Conservation (phyloP, 2,888 invertebrate species). For the Agriopis marginaria region DNA sequence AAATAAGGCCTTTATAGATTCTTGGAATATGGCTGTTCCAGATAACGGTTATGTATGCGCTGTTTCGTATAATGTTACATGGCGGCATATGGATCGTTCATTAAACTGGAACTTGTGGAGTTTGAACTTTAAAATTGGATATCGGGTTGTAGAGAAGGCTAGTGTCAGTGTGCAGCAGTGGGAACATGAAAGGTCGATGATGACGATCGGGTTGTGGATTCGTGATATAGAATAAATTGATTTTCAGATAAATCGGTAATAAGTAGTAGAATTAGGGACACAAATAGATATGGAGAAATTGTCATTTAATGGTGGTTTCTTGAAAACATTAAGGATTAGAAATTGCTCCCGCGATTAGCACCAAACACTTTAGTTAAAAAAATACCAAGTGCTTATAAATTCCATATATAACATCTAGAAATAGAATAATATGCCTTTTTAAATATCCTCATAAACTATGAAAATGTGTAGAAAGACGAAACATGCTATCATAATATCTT, state of each 20-base stretch:
- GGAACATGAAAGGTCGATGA: too few species aligned
- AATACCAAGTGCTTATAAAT: too few species aligned
- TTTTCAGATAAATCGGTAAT: background rate
- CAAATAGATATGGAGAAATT: too few species aligned
- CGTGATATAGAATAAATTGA: background rate
- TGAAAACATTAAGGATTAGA: too few species aligned
- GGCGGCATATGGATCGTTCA: constrained; percentile 24
- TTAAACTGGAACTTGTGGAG: constrained; percentile 19
- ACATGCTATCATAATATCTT: too few species aligned
- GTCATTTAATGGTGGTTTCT: too few species aligned
- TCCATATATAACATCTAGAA: too few species aligned
- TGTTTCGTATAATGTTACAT: constrained; percentile 28
- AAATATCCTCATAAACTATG: background rate
- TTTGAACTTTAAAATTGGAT: constrained; percentile 36
- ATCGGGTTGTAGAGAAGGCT: background rate
- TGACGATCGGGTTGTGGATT: background rate
- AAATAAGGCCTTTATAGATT: constrained; percentile 31
- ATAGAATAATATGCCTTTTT: too few species aligned
- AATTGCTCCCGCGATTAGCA: too few species aligned
- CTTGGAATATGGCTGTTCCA: constrained; percentile 25
- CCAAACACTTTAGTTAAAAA: too few species aligned
- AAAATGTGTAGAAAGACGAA: background rate
- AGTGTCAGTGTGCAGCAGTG: too few species aligned
- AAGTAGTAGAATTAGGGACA: background rate
- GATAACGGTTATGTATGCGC: constrained; percentile 22